Evolutionary conservation across 2,888 invertebrate species (phyloP).

Genomic region (Ornithoptera alexandrae): DNA sequence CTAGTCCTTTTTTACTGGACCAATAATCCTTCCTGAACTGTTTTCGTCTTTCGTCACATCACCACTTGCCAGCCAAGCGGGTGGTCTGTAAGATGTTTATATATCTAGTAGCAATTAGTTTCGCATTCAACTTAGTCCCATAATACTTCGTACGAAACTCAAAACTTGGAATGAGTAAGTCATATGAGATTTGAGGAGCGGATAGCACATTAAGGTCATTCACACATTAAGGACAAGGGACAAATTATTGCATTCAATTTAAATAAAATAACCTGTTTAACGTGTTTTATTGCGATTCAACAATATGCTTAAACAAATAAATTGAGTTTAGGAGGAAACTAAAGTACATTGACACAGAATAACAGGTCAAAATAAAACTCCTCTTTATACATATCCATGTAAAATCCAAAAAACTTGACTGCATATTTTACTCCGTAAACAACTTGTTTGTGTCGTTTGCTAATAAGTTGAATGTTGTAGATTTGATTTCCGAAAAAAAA

Average conservation of each 20-base stretch:
- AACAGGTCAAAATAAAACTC: not conserved
- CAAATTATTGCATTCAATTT: conserved; percentile 12
- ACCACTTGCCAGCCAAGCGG: too few relatives aligned
- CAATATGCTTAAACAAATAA: not conserved
- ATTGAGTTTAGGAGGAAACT: conserved; percentile 1
- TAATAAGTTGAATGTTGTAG: not conserved
- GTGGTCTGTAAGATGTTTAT: too few relatives aligned
- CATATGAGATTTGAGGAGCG: conserved; percentile 6
- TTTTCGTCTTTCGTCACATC: too few relatives aligned
- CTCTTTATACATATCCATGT: not conserved
- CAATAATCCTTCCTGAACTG: too few relatives aligned
- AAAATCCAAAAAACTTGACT: not conserved
- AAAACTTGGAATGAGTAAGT: too few relatives aligned
- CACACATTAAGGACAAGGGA: not conserved
- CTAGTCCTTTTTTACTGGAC: too few relatives aligned
- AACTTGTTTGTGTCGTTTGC: not conserved
- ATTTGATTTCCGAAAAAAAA: not conserved
- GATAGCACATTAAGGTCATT: conserved; percentile 20
- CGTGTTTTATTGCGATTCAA: conserved; percentile 12
- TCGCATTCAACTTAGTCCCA: too few relatives aligned
- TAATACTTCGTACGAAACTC: too few relatives aligned
- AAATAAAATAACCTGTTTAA: conserved; percentile 13
- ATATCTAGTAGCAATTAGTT: too few relatives aligned
- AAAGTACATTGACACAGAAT: conserved; percentile 11
- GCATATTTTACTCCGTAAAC: not conserved